Evolutionary conservation across 1,140 invertebrate genomes (phyloP).

Genomic region (Chironomus tepperi): DNA sequence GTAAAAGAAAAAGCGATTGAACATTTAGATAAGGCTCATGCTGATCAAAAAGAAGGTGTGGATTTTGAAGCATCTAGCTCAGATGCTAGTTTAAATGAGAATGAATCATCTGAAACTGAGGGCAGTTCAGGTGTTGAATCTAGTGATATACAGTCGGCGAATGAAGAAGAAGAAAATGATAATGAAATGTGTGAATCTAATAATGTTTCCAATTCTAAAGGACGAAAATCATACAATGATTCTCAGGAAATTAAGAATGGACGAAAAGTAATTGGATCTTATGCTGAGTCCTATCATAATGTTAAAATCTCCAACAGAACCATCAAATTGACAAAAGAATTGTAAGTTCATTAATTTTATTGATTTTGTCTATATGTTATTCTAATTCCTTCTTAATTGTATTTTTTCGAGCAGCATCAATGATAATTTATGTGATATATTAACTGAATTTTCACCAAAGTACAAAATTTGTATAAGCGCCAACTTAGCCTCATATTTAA

Average conservation of each 20-base stretch:
- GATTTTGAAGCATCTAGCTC: not conserved
- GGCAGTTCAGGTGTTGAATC: constrained; percentile 6
- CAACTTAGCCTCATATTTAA: not conserved
- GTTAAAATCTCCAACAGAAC: not conserved
- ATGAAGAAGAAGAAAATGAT: not conserved
- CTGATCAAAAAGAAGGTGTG: not conserved
- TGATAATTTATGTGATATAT: not conserved
- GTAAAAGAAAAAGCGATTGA: not conserved
- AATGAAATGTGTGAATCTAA: not conserved
- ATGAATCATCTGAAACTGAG: not conserved
- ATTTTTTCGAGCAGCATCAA: too few relatives aligned
- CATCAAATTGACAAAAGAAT: not conserved
- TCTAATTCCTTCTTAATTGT: too few relatives aligned
- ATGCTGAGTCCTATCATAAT: not conserved
- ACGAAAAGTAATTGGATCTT: not conserved
- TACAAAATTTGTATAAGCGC: not conserved
- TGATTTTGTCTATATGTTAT: too few relatives aligned
- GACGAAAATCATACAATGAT: not conserved
- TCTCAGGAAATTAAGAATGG: not conserved
- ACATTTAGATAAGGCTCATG: not conserved
- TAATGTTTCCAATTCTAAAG: not conserved
- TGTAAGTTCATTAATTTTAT: not conserved
- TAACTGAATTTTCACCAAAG: not conserved
- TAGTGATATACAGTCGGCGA: not conserved
- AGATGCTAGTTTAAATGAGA: not conserved